A percentile compares a stretch with the other conserved stretches of the same genome.
phyloP scores from a whole-genome alignment of 1,140 invertebrate genomes.

The Chelonus insularis region DNA sequence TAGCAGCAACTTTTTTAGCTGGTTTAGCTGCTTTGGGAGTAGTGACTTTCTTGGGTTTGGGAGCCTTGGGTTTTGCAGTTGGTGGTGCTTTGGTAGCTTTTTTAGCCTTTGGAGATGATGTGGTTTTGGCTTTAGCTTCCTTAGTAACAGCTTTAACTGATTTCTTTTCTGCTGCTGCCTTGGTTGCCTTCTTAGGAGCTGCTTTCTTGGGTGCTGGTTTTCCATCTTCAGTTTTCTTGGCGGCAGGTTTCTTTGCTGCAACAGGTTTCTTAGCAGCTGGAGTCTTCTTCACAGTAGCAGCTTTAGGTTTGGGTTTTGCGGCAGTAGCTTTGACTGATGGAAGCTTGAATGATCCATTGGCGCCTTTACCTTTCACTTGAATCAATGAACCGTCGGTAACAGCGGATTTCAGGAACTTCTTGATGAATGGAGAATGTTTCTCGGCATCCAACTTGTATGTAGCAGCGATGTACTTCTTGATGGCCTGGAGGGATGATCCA shows the following conservation, averaged over 20 bases:
- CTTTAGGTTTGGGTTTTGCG: background rate
- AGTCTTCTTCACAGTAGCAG: background rate
- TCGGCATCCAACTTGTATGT: conserved; percentile 65
- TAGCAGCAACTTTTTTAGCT: background rate
- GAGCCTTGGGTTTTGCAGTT: conserved; percentile 15
- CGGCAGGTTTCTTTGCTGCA: background rate
- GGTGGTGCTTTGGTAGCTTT: conserved; percentile 10
- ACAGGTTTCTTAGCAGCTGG: background rate
- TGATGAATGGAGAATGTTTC: conserved; percentile 64
- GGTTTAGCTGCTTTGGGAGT: conserved; percentile 4
- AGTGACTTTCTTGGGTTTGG: conserved; percentile 15
- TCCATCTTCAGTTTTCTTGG: background rate
- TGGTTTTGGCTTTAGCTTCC: conserved; percentile 2
- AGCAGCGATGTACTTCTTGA: conserved; percentile 66
- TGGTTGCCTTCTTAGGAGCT: background rate
- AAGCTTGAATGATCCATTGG: conserved; percentile 21
- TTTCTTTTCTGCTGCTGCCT: too few relatives aligned
- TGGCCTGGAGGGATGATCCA: conserved; percentile 65
- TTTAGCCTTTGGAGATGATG: background rate
- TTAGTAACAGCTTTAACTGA: too few relatives aligned
- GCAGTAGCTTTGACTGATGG: background rate
- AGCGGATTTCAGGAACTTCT: conserved; percentile 64
- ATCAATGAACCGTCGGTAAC: conserved; percentile 61
- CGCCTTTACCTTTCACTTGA: conserved; percentile 57
- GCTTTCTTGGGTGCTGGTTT: conserved; percentile 11